These are phyloP conservation scores for Trachelus iudaicus DNA, from an alignment of 2,888 invertebrate genomes.

Conservation along the genomic window DNA sequence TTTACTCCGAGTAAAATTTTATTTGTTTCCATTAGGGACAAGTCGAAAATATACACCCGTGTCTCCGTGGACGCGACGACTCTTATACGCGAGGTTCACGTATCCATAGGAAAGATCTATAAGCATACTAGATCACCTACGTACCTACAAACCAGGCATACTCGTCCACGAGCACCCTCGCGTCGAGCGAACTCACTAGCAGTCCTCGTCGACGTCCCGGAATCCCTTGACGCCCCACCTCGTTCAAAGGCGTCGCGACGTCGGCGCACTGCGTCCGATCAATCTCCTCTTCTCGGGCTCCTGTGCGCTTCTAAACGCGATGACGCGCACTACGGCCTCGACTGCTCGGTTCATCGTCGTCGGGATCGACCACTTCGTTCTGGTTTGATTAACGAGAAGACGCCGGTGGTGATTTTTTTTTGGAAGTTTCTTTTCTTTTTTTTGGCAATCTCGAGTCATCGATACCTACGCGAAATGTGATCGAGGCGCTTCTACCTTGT, in stretches of 20 bases:
- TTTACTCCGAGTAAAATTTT: not conserved
- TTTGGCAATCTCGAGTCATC: not conserved
- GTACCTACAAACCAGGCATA: not conserved
- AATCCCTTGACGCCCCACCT: constrained; percentile 21
- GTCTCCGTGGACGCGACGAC: not conserved
- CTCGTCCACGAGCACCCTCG: not conserved
- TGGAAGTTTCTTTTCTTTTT: not conserved
- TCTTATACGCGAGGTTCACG: not conserved
- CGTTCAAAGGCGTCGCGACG: constrained; percentile 44
- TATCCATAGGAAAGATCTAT: not conserved
- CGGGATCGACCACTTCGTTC: not conserved
- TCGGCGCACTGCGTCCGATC: constrained; percentile 61
- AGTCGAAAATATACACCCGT: not conserved
- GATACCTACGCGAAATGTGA: not conserved
- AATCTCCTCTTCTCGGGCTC: constrained; percentile 44
- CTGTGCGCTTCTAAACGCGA: constrained; percentile 20
- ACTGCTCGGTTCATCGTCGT: constrained; percentile 15
- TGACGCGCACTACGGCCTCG: constrained; percentile 33
- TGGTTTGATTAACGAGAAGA: not conserved
- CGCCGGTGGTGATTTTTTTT: not conserved
- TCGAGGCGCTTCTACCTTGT: not conserved
- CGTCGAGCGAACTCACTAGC: not conserved
- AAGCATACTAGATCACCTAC: not conserved
- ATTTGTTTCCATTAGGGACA: not conserved
- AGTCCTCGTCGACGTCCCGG: constrained; percentile 1